Evolutionary conservation across 37 sponge, comb jelly and placozoan genomes (phyloP), one percentile per base, ranked within the genome.

Genomic region (Crambe crambe): DNA sequence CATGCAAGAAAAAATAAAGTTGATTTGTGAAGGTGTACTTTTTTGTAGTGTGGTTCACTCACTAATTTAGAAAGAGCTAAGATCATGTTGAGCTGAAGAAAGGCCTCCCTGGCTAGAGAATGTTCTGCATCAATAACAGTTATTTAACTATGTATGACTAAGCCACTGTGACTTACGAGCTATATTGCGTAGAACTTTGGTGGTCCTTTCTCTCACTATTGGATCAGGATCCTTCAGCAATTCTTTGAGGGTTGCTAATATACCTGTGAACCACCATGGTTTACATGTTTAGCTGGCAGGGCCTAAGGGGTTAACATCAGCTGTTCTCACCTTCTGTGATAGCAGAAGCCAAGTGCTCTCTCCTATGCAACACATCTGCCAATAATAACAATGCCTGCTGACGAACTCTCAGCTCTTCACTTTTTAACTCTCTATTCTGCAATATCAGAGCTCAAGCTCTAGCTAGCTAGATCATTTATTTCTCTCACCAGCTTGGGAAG

Each of bases 401-500:
- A 23, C 85, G 70, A 37, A 86, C 78, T 21, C 34, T 31, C 34
- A 82, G 73, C n/a, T 87, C 85, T 36, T 25, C 26, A 25, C 85
- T 73, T 15, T 76, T 36, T 39, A 94, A 36, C 64, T 94, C 95
- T 26, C 93, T 61, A 37, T 90, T 91, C 95, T 94, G 65, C 0
- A 0, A 63, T 67, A 43, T 40, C 1, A 32, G 6, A 27, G 58
- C 22, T 41, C 38, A 72, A 5, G 20, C 4, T n/a, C 27, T 68
- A 43, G 69, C 38, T 68, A 32, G 38, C 25, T 35, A 68, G 9
- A 42, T 20, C n/a, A 72, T 2, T 4, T 15, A 42, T 6, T 75
- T 6, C 38, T 39, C 92, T 87, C 57, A 94, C 95, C 78, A 96
- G 73, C 54, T 96, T 96, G 0, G 94, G 91, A 0, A 96, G 75